Percentiles rank a stretch among this genome's conserved stretches.
Evolutionary conservation across 2,113 vertebrate genomes (phyloP).

Genomic region (Ictalurus furcatus): DNA sequence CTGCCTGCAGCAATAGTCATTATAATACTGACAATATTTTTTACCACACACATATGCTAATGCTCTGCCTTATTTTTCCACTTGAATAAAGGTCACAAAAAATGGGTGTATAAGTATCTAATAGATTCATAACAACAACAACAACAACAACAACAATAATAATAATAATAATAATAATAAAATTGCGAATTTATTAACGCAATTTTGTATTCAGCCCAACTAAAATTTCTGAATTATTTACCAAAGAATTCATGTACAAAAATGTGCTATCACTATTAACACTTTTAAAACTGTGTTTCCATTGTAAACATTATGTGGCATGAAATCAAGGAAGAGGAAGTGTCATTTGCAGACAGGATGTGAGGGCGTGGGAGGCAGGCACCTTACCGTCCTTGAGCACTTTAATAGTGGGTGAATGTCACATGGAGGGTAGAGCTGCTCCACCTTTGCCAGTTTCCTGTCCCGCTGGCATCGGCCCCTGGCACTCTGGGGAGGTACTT

Average conservation of each 20-base stretch:
- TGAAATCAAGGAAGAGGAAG: conserved; percentile 59
- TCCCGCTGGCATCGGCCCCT: conserved; percentile 62
- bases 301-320: conserved; percentile 37
- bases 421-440: conserved; percentile 43
- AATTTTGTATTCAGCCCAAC: background rate
- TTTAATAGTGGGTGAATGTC: conserved; percentile 54
- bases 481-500: conserved; percentile 62
- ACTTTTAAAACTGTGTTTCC: conserved; percentile 24
- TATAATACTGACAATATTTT: background rate
- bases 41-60: background rate
- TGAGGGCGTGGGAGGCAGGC: conserved; percentile 67
- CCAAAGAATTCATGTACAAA: background rate
- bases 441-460: conserved; percentile 67
- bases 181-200: background rate
- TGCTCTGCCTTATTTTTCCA: background rate
- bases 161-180: background rate
- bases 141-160: too few species aligned
- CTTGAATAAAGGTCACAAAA: background rate
- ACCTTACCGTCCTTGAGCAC: conserved; percentile 70
- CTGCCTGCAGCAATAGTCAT: background rate
- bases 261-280: background rate
- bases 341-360: conserved; percentile 72
- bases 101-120: background rate
- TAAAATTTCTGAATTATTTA: background rate
- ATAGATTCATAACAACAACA: background rate